A percentile compares a stretch with the other conserved stretches of the same genome.
These are phyloP conservation scores for Carpatolechia fugitivella DNA, from an alignment of 2,888 invertebrate genomes.

Conservation along the genomic window DNA sequence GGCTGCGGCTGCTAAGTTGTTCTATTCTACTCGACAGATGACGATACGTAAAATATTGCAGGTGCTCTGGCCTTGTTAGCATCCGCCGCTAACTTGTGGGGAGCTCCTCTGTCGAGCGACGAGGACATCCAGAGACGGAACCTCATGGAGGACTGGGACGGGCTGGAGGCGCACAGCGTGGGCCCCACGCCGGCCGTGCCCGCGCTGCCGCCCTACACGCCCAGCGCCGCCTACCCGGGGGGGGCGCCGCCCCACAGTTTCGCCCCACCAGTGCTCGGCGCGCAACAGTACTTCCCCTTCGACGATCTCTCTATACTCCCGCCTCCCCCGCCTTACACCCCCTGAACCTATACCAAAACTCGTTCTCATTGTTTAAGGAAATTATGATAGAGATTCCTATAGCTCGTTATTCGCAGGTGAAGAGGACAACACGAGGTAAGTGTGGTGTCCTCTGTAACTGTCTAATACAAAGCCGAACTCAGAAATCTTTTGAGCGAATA, in stretches of 20 bases:
- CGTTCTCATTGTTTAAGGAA: neutral
- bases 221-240: slow-evolving; percentile 60
- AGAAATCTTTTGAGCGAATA: too few species aligned
- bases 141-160: slow-evolving; percentile 81
- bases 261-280: slow-evolving; percentile 59
- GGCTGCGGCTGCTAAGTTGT: too few species aligned
- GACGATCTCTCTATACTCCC: slow-evolving; percentile 70
- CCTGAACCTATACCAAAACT: slow-evolving; percentile 39
- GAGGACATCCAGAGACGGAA: slow-evolving; percentile 75
- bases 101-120: slow-evolving; percentile 70
- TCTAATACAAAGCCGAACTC: neutral
- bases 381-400: neutral
- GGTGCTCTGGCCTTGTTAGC: slow-evolving; percentile 84
- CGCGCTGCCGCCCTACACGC: slow-evolving; percentile 80
- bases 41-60: slow-evolving; percentile 39
- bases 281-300: slow-evolving; percentile 71
- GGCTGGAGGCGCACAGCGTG: slow-evolving; percentile 79
- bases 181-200: slow-evolving; percentile 79
- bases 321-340: slow-evolving; percentile 77
- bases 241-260: slow-evolving; percentile 50
- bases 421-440: too few species aligned
- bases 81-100: slow-evolving; percentile 84
- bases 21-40: too few species aligned
- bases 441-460: neutral
- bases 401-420: neutral